Percentiles rank a stretch among this genome's conserved stretches.
Evolutionary conservation across 2,113 vertebrate species (phyloP).

Genomic region (Gymnorhina tibicen): DNA sequence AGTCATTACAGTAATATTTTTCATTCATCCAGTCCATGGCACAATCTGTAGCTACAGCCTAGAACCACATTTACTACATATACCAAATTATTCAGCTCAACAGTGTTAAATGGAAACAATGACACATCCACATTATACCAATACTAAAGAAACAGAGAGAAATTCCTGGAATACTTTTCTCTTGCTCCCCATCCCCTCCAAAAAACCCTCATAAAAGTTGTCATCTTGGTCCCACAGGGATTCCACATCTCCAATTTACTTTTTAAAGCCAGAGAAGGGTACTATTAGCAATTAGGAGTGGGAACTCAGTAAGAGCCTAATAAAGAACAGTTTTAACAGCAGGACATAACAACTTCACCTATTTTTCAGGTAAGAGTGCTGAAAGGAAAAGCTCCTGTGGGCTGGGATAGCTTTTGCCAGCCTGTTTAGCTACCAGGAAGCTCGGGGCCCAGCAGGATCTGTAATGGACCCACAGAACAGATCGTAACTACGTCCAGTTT

Average conservation of each 20-base stretch:
- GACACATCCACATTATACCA: background rate
- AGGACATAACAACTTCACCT: background rate
- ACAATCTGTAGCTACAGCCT: background rate
- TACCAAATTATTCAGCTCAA: background rate
- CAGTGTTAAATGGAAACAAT: background rate
- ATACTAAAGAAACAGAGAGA: background rate
- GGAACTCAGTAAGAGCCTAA: background rate
- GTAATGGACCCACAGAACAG: background rate
- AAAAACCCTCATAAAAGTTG: background rate
- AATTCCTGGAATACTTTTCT: background rate
- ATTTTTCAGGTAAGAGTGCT: background rate
- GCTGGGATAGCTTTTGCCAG: background rate
- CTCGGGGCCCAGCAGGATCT: background rate
- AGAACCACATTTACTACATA: background rate
- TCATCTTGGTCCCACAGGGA: background rate
- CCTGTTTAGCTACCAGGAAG: background rate
- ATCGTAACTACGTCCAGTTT: background rate
- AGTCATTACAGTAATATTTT: background rate
- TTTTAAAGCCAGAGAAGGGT: background rate
- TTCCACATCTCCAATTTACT: background rate
- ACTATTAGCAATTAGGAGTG: background rate
- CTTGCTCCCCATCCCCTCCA: fast-evolving
- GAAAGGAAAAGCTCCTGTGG: background rate
- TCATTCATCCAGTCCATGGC: background rate
- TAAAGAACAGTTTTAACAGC: background rate